Evolutionary conservation across 2,888 invertebrate species (phyloP).

Genomic region (Laothoe populi): DNA sequence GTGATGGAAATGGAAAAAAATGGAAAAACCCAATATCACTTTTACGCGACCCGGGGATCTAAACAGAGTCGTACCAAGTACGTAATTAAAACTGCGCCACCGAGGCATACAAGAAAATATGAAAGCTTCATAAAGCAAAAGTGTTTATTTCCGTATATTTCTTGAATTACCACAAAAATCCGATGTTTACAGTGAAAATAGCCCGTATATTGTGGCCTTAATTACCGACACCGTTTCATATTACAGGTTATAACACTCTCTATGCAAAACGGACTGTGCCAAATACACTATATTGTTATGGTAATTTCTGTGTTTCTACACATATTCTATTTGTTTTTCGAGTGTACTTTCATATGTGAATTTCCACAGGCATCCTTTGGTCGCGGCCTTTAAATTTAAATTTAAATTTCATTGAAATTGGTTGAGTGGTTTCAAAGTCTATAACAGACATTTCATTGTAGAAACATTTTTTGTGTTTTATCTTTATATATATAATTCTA

Average conservation of each 20-base stretch:
- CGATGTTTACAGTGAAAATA: slow-evolving; percentile 2
- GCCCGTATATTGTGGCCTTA: slow-evolving; percentile 8
- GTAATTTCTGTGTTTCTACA: slow-evolving; percentile 3
- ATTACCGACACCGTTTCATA: slow-evolving; percentile 14
- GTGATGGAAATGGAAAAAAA: too few species aligned
- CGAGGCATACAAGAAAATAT: too few species aligned
- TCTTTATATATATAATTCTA: too few species aligned
- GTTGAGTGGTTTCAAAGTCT: too few species aligned
- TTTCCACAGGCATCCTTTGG: background rate
- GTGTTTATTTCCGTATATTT: background rate
- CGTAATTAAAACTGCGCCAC: too few species aligned
- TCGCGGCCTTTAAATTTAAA: background rate
- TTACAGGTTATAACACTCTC: background rate
- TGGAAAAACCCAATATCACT: too few species aligned
- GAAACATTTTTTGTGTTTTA: too few species aligned
- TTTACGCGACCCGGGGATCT: too few species aligned
- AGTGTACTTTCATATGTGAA: background rate
- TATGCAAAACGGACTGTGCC: slow-evolving; percentile 9
- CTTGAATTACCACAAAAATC: background rate
- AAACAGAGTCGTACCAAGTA: too few species aligned
- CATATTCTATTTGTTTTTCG: slow-evolving; percentile 2
- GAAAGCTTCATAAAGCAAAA: background rate
- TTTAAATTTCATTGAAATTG: too few species aligned
- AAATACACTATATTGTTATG: slow-evolving; percentile 18
- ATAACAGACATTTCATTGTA: too few species aligned